Evolutionary conservation across 2,797 vertebrate genomes (phyloP).

Genomic region (Gadopsis bispinosus): DNA sequence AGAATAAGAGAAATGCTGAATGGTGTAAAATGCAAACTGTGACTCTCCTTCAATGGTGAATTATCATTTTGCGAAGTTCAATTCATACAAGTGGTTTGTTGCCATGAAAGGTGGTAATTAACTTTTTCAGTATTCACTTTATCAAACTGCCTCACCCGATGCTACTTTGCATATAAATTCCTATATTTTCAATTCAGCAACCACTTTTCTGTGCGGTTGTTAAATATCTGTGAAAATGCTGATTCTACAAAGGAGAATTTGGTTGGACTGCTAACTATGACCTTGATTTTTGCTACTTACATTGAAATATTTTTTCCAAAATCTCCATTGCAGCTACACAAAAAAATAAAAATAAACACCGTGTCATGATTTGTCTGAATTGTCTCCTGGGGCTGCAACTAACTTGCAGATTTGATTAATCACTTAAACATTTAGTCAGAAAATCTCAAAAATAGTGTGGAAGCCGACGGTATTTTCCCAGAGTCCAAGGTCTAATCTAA

Average conservation of each 20-base stretch:
- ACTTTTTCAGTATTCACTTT: neutral
- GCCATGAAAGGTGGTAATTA: neutral
- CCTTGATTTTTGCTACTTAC: neutral
- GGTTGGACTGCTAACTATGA: neutral
- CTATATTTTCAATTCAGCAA: neutral
- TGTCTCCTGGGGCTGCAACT: neutral
- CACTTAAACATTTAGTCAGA: neutral
- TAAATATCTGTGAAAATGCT: neutral
- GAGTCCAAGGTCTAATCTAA: neutral
- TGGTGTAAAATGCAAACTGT: neutral
- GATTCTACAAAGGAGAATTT: neutral
- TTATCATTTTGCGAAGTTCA: neutral
- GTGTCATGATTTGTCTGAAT: no score
- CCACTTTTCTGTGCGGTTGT: neutral
- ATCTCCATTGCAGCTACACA: neutral
- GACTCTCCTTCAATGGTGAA: neutral
- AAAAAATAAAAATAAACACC: no score
- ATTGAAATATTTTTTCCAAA: neutral
- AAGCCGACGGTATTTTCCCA: neutral
- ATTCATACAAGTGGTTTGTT: neutral
- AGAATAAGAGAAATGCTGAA: neutral
- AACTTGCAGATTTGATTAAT: neutral
- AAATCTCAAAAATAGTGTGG: neutral
- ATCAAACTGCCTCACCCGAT: fast-evolving
- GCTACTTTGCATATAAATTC: no score